A percentile compares a stretch with the other conserved stretches of the same genome.
Conservation (phyloP, 1,140 invertebrate genomes). For the Physella acuta region DNA sequence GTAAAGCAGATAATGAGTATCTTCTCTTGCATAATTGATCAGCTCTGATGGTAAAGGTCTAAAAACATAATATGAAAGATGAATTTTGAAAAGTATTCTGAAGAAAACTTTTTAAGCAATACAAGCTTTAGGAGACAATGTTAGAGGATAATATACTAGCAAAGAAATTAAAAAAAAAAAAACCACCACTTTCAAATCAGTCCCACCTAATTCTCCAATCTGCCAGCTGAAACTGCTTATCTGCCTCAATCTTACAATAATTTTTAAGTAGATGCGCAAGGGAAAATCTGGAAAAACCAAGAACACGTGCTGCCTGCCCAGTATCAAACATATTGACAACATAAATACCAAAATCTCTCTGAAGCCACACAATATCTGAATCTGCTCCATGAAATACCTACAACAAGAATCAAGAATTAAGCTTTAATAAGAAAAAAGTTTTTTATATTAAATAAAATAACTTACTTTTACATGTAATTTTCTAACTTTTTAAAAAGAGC, state of each 20-base stretch:
- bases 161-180: background rate
- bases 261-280: constrained; percentile 77
- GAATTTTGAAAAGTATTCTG: too few relatives aligned
- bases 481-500: too few relatives aligned
- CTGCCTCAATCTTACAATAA: constrained; percentile 77
- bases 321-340: constrained; percentile 98
- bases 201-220: constrained; percentile 88
- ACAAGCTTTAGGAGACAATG: too few relatives aligned
- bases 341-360: constrained; percentile 92
- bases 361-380: constrained; percentile 88
- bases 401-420: constrained; percentile 16
- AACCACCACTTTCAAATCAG: background rate
- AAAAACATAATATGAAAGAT: constrained; percentile 28
- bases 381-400: constrained; percentile 91
- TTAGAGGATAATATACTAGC: background rate
- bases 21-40: constrained; percentile 84
- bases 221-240: constrained; percentile 90
- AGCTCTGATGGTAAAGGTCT: constrained; percentile 84
- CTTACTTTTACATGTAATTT: too few relatives aligned
- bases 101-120: too few relatives aligned
- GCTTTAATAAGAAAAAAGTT: too few relatives aligned
- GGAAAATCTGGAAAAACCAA: constrained; percentile 72
- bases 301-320: constrained; percentile 77
- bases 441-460: too few relatives aligned
- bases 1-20: constrained; percentile 94